These are phyloP conservation scores for Zosterops hypoxanthus DNA, from an alignment of 2,113 vertebrate species.

Conservation along the genomic window DNA sequence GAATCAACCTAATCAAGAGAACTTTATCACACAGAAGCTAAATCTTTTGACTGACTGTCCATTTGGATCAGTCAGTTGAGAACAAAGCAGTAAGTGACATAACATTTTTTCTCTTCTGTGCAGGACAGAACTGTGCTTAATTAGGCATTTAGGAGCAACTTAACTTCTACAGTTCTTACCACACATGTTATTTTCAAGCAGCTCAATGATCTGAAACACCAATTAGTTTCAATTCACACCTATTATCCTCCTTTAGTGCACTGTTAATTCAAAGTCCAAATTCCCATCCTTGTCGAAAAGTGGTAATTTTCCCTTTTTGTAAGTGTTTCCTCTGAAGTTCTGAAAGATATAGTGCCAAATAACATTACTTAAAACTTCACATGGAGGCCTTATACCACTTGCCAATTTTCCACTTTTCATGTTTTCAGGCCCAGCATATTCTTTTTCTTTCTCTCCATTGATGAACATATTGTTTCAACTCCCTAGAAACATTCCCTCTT, in stretches of 20 bases:
- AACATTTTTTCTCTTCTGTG: conserved; percentile 27
- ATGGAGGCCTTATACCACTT: not conserved
- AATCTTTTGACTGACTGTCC: conserved; percentile 25
- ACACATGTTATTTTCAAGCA: conserved; percentile 68
- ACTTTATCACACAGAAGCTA: not conserved
- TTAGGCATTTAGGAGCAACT: conserved; percentile 72
- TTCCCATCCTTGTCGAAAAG: conserved; percentile 49
- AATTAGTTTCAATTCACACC: conserved; percentile 77
- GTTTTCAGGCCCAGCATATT: not conserved
- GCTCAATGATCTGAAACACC: conserved; percentile 73
- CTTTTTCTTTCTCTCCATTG: not conserved
- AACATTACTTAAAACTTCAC: not conserved
- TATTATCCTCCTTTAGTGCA: conserved; percentile 70
- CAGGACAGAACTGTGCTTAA: conserved; percentile 66
- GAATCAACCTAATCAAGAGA: not conserved
- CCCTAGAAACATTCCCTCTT: not conserved
- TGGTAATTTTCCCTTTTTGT: conserved; percentile 36
- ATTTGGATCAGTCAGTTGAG: conserved; percentile 49
- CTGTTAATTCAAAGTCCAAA: conserved; percentile 66
- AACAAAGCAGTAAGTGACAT: conserved; percentile 26
- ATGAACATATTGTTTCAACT: not conserved
- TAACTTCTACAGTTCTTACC: conserved; percentile 67
- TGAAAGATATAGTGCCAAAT: not conserved
- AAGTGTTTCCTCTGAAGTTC: not conserved
- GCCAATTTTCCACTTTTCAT: not conserved